Evolutionary conservation across 2,113 vertebrate genomes (phyloP).

Genomic region (Thamnophis sirtalis): DNA sequence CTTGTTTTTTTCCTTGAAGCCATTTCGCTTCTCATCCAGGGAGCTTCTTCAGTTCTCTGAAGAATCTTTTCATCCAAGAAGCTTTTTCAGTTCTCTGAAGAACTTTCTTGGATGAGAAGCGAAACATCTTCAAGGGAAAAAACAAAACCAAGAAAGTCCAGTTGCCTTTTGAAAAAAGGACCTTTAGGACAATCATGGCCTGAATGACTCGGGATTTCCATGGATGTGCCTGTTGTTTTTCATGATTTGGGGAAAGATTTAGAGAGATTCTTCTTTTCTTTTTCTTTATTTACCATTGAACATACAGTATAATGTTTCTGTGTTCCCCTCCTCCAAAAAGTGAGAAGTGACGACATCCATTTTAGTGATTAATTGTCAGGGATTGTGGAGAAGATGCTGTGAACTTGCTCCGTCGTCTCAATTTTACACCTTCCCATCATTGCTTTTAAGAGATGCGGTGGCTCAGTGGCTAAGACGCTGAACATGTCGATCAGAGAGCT

Average conservation of each 20-base stretch:
- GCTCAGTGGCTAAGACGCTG: no score
- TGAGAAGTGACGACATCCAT: background rate
- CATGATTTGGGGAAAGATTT: background rate
- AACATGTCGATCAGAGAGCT: no score
- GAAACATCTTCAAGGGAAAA: background rate
- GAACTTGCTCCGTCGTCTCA: background rate
- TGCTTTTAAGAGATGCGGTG: no score
- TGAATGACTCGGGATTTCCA: background rate
- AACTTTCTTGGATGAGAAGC: background rate
- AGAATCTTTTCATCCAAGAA: no score
- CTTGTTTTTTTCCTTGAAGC: no score
- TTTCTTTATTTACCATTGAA: background rate
- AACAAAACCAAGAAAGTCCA: background rate
- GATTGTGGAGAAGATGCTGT: background rate
- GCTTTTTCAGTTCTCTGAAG: background rate
- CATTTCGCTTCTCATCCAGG: no score
- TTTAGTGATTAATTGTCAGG: background rate
- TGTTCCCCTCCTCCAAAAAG: background rate
- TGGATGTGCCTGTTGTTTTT: background rate
- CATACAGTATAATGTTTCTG: background rate
- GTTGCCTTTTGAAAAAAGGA: background rate
- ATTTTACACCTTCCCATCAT: background rate
- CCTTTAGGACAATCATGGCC: background rate
- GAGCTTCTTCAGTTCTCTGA: no score
- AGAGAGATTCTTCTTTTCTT: background rate